These are phyloP conservation scores for Leptinotarsa juncta DNA, from an alignment of 2,888 invertebrate genomes.

Conservation along the genomic window DNA sequence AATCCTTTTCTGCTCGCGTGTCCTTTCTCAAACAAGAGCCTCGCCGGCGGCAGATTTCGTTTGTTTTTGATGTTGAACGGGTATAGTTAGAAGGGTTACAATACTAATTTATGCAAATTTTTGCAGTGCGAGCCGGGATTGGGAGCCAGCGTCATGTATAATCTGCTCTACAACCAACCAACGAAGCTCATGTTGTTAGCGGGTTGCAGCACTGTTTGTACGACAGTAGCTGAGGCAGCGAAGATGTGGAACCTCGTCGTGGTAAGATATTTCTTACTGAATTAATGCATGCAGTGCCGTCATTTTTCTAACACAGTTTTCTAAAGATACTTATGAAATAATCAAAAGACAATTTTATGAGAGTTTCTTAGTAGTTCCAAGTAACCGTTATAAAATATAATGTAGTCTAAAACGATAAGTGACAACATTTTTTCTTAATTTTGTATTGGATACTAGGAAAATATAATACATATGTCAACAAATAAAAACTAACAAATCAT, in stretches of 20 bases:
- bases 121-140: constrained; percentile 96
- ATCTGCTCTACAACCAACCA: constrained; percentile 94
- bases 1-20: constrained; percentile 4
- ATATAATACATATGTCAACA: too few relatives aligned
- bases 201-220: constrained; percentile 98
- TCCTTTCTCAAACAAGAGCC: not conserved
- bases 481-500: too few relatives aligned
- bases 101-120: constrained; percentile 37
- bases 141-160: constrained; percentile 98
- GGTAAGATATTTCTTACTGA: constrained; percentile 73
- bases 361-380: too few relatives aligned
- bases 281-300: not conserved
- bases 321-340: too few relatives aligned
- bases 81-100: constrained; percentile 19
- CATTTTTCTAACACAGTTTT: not conserved
- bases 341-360: too few relatives aligned
- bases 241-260: constrained; percentile 99
- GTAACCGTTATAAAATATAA: too few relatives aligned
- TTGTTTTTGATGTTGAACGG: constrained; percentile 25
- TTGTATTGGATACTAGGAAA: too few relatives aligned
- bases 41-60: not conserved
- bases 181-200: constrained; percentile 94
- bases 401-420: too few relatives aligned
- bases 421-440: too few relatives aligned
- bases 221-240: constrained; percentile 98